Percentiles rank a stretch among this genome's conserved stretches.
Evolutionary conservation across 2,797 vertebrate species (phyloP).

Genomic region (Euphonia xanthogaster): DNA sequence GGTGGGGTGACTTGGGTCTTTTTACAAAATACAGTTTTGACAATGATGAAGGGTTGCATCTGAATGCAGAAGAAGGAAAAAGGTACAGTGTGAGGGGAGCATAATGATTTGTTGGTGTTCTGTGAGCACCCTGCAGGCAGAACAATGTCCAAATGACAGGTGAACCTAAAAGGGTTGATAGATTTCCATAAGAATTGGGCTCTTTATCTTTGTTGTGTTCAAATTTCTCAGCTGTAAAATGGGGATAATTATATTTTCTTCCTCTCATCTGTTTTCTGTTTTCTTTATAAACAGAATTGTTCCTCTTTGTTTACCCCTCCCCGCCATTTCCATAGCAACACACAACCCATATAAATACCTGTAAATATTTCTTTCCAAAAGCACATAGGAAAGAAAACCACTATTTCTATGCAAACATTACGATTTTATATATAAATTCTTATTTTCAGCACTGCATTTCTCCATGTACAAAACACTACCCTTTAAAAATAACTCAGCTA

Average conservation of each 20-base stretch:
- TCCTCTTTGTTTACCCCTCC: not conserved
- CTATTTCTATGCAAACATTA: not conserved
- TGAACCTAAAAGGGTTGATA: not conserved
- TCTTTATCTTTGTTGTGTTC: not conserved
- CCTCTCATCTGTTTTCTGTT: not conserved
- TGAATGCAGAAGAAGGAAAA: not conserved
- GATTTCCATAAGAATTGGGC: not conserved
- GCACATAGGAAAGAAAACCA: not conserved
- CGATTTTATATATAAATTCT: not conserved
- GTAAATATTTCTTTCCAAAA: not conserved
- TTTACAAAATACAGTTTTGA: not conserved
- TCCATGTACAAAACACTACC: not conserved
- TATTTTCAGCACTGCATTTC: not conserved
- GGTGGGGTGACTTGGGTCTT: not conserved
- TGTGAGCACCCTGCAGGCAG: not conserved
- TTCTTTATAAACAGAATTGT: conserved; percentile 8
- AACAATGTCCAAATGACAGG: not conserved
- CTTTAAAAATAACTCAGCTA: not conserved
- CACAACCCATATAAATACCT: not conserved
- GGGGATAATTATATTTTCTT: conserved; percentile 15
- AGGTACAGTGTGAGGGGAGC: not conserved
- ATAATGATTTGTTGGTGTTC: not conserved
- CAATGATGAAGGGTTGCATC: not conserved
- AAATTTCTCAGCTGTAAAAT: not conserved
- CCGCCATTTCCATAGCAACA: conserved; percentile 44